A percentile compares a stretch with the other conserved stretches of the same genome.
Evolutionary conservation across 2,797 vertebrate genomes (phyloP).

Genomic region (Aratinga solstitialis): DNA sequence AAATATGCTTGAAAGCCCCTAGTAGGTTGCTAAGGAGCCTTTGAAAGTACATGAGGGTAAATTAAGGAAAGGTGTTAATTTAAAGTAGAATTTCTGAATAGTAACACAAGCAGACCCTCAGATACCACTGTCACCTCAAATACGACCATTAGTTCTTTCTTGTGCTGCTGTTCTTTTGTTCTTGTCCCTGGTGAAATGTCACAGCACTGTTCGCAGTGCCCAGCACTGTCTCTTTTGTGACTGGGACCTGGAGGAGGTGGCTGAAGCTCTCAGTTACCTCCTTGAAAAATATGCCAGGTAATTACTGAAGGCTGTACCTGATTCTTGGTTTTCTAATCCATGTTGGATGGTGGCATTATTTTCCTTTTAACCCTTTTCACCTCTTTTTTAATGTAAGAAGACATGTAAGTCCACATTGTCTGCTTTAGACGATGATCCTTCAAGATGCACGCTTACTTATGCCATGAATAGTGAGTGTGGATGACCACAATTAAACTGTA

Average conservation of each 20-base stretch:
- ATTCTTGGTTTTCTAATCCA: background rate
- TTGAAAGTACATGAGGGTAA: background rate
- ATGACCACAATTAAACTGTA: background rate
- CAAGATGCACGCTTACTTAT: background rate
- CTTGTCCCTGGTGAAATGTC: background rate
- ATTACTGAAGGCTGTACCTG: background rate
- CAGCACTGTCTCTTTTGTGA: background rate
- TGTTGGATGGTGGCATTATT: background rate
- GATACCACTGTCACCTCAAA: background rate
- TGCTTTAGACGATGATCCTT: background rate
- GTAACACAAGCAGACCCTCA: background rate
- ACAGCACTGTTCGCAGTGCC: background rate
- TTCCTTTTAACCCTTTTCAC: background rate
- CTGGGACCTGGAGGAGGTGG: background rate
- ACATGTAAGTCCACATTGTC: rapidly evolving
- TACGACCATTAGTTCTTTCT: background rate
- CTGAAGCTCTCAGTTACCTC: background rate
- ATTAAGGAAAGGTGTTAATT: constrained; percentile 11
- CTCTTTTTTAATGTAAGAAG: background rate
- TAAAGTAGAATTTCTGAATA: background rate
- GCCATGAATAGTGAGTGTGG: background rate
- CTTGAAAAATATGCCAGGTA: background rate
- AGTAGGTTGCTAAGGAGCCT: background rate
- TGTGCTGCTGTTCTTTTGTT: background rate
- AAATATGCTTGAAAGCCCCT: background rate